Base-by-base conservation (phyloP, 1,140 invertebrate species). In the Teleopsis dalmanni region DNA sequence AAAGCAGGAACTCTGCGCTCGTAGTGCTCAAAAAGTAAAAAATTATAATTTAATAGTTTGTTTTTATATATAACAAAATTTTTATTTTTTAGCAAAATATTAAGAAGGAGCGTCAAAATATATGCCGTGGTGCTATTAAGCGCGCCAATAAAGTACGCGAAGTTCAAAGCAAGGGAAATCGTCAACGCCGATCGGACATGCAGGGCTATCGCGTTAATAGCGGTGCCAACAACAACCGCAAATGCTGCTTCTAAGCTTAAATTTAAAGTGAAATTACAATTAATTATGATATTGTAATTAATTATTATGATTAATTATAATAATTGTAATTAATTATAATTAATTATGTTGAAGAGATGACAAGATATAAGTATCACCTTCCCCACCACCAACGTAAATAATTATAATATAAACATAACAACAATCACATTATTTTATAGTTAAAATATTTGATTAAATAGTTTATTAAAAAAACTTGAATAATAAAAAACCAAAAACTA, bases 141-240 rank as follows among this genome's bases (percentile, higher is more conserved):
- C 78, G 81, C 49, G 69, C 71, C 56, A 84, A 84, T 68, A 83
- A 83, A 73, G 77, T 76, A 59, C 75, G 78, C 57, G 81, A 83
- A 64, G 72, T 79, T 40, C 77, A 78, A 57, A 73, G 76, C 53
- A 76, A 80, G 48, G 78, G 79, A 57, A 76, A 78, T 54, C 77
- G 77, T 45, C 78, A 78, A 52, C 76, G 82, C 48, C 78, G 82
- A 49, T 72, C 74, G 38, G 78, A 84, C 57, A 76, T 78, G 52
- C 76, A 81, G 57, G 76, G 78, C 57, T 78, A 80, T 60, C 70
- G 72, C 47, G 57, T 62, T 48, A 73, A 75, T 54, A 83, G 81
- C 54, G 76, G 78, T 54, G 81, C 78, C 50, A 84, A 83, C 68
- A 85, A 84, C 73, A 84, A 85, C 65, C 80, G 82, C 70, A 85